These are phyloP conservation scores for Syngnathus scovelli DNA, from an alignment of 2,113 vertebrate species.

Conservation along the genomic window DNA sequence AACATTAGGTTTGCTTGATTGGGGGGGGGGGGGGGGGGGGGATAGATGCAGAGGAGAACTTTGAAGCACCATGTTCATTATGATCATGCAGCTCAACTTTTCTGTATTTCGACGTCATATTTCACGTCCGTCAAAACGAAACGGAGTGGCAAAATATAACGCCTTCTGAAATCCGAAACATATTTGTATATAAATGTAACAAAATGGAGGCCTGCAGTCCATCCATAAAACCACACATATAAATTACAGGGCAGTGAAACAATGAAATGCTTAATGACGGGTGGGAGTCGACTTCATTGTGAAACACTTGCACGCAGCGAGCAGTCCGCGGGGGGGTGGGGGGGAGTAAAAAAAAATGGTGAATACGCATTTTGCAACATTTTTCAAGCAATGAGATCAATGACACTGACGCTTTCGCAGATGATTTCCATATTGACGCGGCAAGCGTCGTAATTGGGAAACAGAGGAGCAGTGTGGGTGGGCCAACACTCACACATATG, in stretches of 20 bases:
- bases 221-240: conserved; percentile 38
- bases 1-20: conserved; percentile 23
- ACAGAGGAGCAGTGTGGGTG: conserved; percentile 69
- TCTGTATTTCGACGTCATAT: not conserved
- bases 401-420: conserved; percentile 8
- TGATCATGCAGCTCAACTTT: conserved; percentile 9
- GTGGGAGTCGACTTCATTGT: conserved; percentile 8
- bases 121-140: conserved; percentile 7
- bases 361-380: not conserved
- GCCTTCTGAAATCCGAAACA: conserved; percentile 26
- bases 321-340: conserved; percentile 2
- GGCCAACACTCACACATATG: conserved; percentile 74
- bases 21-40: conserved; percentile 32
- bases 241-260: conserved; percentile 41
- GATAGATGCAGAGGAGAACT: conserved; percentile 17
- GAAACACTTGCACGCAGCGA: conserved; percentile 30
- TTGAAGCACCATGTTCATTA: conserved; percentile 52
- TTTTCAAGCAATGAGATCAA: not conserved
- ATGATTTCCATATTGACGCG: conserved; percentile 15
- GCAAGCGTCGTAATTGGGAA: conserved; percentile 30
- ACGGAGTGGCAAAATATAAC: conserved; percentile 16
- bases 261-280: conserved; percentile 10
- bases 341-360: not conserved
- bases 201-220: conserved; percentile 32
- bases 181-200: conserved; percentile 27